Conservation (phyloP, 2,888 invertebrate species). For the Drosophila planitibia region DNA sequence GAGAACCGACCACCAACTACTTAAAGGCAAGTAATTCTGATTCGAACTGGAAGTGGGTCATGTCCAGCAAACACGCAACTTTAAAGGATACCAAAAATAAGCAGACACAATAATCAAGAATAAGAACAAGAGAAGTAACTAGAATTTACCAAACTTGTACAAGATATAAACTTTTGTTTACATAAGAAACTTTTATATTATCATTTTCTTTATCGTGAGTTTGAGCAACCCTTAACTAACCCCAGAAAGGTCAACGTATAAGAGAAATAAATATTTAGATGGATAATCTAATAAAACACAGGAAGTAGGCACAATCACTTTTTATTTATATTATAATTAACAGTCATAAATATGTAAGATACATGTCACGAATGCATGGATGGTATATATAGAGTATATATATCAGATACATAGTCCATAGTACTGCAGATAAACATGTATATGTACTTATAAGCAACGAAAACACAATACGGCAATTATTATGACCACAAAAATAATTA, state of each 20-base stretch:
- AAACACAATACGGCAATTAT: slow-evolving; percentile 40
- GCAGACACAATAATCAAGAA: background rate
- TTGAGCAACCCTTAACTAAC: background rate
- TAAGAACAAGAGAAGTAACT: background rate
- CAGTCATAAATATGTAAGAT: slow-evolving; percentile 17
- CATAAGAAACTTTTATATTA: background rate
- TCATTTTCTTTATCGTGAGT: background rate
- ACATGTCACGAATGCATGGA: background rate
- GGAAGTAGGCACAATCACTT: slow-evolving; percentile 28
- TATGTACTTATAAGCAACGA: slow-evolving; percentile 6
- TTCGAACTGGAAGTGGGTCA: slow-evolving; percentile 15
- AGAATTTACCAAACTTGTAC: background rate
- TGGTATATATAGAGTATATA: background rate
- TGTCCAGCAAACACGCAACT: slow-evolving; percentile 36
- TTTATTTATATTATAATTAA: slow-evolving; percentile 43
- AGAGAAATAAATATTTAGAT: background rate
- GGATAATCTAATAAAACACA: slow-evolving; percentile 4
- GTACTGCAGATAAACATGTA: slow-evolving; percentile 11
- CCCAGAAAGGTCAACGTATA: background rate
- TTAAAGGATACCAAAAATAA: slow-evolving; percentile 23
- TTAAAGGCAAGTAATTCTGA: slow-evolving; percentile 17
- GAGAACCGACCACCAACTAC: slow-evolving; percentile 15
- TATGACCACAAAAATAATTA: slow-evolving; percentile 67
- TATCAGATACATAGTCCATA: slow-evolving; percentile 15
- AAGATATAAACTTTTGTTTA: background rate